These are phyloP conservation scores for Holocentrus rufus DNA, from an alignment of 2,797 vertebrate genomes.

Conservation along the genomic window DNA sequence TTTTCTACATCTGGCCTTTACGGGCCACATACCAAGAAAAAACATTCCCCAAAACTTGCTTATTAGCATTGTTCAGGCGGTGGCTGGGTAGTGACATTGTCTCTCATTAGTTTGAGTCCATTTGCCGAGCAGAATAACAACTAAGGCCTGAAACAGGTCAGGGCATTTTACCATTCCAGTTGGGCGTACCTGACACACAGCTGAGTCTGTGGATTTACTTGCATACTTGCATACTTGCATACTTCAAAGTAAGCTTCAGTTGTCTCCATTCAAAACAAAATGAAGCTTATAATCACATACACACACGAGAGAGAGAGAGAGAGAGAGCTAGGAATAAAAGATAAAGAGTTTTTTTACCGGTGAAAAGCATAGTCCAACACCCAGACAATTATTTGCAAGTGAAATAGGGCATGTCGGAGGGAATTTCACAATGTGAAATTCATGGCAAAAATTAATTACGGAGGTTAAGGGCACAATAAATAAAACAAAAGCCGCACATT, in stretches of 20 bases:
- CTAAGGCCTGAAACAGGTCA: slow-evolving; percentile 34
- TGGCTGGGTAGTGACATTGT: slow-evolving; percentile 48
- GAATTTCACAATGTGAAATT: slow-evolving; percentile 65
- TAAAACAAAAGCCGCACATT: slow-evolving; percentile 69
- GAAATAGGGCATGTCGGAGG: slow-evolving; percentile 62
- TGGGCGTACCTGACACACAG: slow-evolving; percentile 11
- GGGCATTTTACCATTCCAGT: slow-evolving; percentile 29
- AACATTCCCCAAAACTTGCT: slow-evolving; percentile 35
- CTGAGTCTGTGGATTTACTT: slow-evolving; percentile 19
- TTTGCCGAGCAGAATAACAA: slow-evolving; percentile 53
- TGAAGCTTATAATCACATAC: slow-evolving; percentile 12
- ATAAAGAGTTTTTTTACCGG: slow-evolving; percentile 24
- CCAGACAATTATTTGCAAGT: slow-evolving; percentile 64
- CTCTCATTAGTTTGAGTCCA: slow-evolving; percentile 58
- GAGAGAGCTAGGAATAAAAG: slow-evolving; percentile 15
- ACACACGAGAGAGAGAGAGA: slow-evolving; percentile 8
- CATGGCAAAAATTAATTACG: slow-evolving; percentile 70
- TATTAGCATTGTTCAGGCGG: slow-evolving; percentile 58
- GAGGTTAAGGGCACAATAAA: slow-evolving; percentile 69
- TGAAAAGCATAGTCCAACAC: slow-evolving; percentile 44
- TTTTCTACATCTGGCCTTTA: slow-evolving; percentile 8
- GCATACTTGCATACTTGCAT: slow-evolving; percentile 1
- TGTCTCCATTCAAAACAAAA: slow-evolving; percentile 22
- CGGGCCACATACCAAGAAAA: slow-evolving; percentile 11
- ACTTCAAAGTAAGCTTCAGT: slow-evolving; percentile 20